phyloP scores from a whole-genome alignment of 1,140 invertebrate genomes.

The Caenorhabditis brenneri region DNA sequence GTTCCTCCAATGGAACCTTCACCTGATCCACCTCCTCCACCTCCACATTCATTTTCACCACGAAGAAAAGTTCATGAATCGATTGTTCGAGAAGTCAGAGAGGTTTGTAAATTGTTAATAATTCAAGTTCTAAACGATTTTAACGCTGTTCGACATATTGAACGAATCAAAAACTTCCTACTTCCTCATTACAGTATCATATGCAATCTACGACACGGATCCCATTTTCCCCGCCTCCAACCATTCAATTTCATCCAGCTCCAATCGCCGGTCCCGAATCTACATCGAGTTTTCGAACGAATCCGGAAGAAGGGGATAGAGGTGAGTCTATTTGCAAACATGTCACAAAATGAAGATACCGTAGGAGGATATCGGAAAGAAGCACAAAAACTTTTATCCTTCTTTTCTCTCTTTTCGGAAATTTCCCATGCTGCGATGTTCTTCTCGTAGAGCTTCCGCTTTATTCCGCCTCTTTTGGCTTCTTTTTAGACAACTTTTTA shows the following conservation, averaged over 20 bases:
- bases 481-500: constrained; percentile 1
- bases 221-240: background rate
- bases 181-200: background rate
- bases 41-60: constrained; percentile 16
- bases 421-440: background rate
- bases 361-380: background rate
- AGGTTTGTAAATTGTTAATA: too few relatives aligned
- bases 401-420: background rate
- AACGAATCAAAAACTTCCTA: too few relatives aligned
- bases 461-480: background rate
- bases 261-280: constrained; percentile 37
- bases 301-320: constrained; percentile 20
- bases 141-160: too few relatives aligned
- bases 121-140: too few relatives aligned
- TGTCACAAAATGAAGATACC: constrained; percentile 25
- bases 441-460: background rate
- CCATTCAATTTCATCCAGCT: constrained; percentile 15
- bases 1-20: constrained; percentile 24
- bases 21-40: background rate
- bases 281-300: constrained; percentile 33
- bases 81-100: constrained; percentile 18
- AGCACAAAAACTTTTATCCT: background rate
- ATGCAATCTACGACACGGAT: background rate
- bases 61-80: constrained; percentile 32
- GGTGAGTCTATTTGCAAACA: constrained; percentile 31